Evolutionary conservation across 1,140 invertebrate species (phyloP).

Genomic region (Brachionus manjavacas): DNA sequence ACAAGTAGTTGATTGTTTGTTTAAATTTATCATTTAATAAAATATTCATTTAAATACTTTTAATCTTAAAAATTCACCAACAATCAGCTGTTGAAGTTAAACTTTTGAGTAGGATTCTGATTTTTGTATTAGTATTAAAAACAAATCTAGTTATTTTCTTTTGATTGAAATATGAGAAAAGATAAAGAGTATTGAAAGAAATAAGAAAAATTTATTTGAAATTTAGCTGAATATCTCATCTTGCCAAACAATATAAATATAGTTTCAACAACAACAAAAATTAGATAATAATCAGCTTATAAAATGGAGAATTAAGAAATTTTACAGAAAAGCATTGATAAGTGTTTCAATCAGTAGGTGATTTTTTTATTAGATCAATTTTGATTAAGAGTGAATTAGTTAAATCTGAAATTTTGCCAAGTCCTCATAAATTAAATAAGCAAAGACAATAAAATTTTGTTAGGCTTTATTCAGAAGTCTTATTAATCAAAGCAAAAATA

Average conservation of each 20-base stretch:
- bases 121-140: background rate
- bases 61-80: background rate
- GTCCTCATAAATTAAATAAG: background rate
- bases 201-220: background rate
- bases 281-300: background rate
- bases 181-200: slow-evolving; percentile 10
- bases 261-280: slow-evolving; percentile 14
- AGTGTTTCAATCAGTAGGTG: background rate
- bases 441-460: background rate
- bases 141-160: background rate
- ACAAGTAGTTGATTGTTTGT: too few species aligned
- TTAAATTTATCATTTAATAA: background rate
- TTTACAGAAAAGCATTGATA: background rate
- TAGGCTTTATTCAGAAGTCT: background rate
- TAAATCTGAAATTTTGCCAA: background rate
- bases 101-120: background rate
- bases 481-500: background rate
- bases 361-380: too few species aligned
- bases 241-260: background rate
- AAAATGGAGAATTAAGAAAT: background rate
- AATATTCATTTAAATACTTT: background rate
- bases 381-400: too few species aligned
- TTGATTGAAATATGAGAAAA: background rate
- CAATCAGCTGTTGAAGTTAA: background rate
- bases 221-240: background rate